A percentile compares a stretch with the other conserved stretches of the same genome.
Conservation (phyloP, 2,888 invertebrate genomes). For the Pristionchus exspectatus region DNA sequence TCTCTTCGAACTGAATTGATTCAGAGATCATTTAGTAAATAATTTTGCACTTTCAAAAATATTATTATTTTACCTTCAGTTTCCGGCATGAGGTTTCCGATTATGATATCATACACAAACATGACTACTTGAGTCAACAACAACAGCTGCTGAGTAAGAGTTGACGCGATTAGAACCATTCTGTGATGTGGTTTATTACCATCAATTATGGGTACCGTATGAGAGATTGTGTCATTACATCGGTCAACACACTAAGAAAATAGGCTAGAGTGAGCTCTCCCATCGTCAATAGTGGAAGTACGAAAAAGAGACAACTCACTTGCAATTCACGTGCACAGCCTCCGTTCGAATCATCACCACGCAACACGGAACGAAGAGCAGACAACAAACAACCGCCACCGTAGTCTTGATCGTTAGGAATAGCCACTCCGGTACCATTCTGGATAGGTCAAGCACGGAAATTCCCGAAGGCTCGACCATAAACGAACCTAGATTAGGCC, state of each 20-base stretch:
- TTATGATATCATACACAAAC: background rate
- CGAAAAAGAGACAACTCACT: background rate
- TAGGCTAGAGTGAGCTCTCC: no score
- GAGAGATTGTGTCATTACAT: no score
- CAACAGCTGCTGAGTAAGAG: background rate
- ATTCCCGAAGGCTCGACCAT: background rate
- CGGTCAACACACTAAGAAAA: no score
- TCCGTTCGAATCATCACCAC: background rate
- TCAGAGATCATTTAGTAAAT: background rate
- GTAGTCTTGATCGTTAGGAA: background rate
- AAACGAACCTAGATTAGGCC: background rate
- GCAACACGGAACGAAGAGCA: background rate
- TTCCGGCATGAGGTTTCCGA: background rate
- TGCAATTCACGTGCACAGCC: background rate
- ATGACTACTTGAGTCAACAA: background rate
- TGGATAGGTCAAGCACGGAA: background rate
- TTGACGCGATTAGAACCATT: background rate
- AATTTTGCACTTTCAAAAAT: background rate
- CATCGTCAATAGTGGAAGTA: no score
- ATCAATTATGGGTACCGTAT: no score
- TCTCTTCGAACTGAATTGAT: background rate
- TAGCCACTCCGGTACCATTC: slow-evolving; percentile 13
- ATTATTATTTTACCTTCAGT: background rate
- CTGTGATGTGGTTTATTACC: background rate
- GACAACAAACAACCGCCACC: background rate